Evolutionary conservation across 2,113 vertebrate species (phyloP).

Genomic region (Channa maculata): DNA sequence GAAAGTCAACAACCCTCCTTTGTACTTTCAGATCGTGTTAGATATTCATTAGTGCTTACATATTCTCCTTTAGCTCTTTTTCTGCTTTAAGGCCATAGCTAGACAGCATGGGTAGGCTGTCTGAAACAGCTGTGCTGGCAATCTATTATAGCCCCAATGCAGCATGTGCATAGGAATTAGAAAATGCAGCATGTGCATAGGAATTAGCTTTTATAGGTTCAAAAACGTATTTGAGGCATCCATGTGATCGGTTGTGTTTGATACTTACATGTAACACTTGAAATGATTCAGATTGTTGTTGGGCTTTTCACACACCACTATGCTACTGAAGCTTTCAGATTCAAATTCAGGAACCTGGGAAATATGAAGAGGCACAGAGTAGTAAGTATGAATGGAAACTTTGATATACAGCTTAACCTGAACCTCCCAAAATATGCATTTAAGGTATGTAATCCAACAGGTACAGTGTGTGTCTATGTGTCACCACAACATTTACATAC

Average conservation of each 20-base stretch:
- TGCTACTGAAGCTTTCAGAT: slow-evolving; percentile 85
- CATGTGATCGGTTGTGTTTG: slow-evolving; percentile 44
- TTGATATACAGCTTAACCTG: slow-evolving; percentile 18
- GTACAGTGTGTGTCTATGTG: neutral
- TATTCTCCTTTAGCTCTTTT: slow-evolving; percentile 61
- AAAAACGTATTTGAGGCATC: slow-evolving; percentile 40
- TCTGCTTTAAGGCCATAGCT: slow-evolving; percentile 46
- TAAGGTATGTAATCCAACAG: slow-evolving; percentile 11
- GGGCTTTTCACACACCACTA: slow-evolving; percentile 91
- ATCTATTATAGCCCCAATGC: slow-evolving; percentile 63
- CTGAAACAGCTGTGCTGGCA: slow-evolving; percentile 58
- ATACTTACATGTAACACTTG: slow-evolving; percentile 89
- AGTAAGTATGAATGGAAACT: slow-evolving; percentile 4
- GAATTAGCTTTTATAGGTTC: slow-evolving; percentile 54
- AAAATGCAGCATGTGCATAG: slow-evolving; percentile 56
- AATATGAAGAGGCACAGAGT: slow-evolving; percentile 15
- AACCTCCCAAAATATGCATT: neutral
- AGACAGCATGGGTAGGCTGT: slow-evolving; percentile 45
- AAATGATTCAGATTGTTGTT: slow-evolving; percentile 92
- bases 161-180: slow-evolving; percentile 51
- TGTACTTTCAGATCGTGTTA: slow-evolving; percentile 67
- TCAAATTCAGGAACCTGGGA: slow-evolving; percentile 73
- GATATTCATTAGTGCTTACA: slow-evolving; percentile 67
- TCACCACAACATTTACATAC: neutral
- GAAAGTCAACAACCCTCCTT: slow-evolving; percentile 57